phyloP scores from a whole-genome alignment of 1,140 invertebrate species.

The Temnothorax longispinosus region DNA sequence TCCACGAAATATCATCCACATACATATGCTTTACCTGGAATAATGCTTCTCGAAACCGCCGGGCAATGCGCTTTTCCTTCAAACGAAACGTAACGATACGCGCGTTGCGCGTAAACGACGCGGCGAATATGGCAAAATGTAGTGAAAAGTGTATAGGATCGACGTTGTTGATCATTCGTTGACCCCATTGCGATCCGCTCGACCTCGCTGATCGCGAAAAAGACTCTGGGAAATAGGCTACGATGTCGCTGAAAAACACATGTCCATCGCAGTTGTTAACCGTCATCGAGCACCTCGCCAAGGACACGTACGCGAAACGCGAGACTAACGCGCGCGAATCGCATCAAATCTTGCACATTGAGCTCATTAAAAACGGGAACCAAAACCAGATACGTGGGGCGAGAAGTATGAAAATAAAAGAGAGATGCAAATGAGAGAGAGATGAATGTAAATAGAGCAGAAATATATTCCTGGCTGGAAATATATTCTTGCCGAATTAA shows the following conservation, averaged over 20 bases:
- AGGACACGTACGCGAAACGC: neutral
- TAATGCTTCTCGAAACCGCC: neutral
- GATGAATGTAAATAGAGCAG: neutral
- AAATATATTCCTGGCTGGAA: no score
- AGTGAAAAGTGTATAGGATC: conserved; percentile 1
- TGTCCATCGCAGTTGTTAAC: neutral
- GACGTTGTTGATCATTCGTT: conserved; percentile 1
- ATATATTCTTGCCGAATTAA: no score
- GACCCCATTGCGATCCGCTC: neutral
- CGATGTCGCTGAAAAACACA: neutral
- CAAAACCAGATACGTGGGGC: neutral
- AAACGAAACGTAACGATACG: conserved; percentile 47
- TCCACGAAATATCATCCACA: neutral
- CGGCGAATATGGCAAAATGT: conserved; percentile 13
- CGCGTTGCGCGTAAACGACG: neutral
- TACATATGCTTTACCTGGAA: neutral
- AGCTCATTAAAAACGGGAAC: neutral
- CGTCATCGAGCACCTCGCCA: neutral
- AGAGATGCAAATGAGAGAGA: conserved; percentile 1
- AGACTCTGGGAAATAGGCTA: neutral
- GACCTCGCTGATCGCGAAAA: neutral
- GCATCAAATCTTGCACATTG: neutral
- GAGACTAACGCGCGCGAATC: conserved; percentile 13
- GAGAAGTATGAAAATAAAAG: conserved; percentile 12
- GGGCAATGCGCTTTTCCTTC: conserved; percentile 44